Conservation (phyloP, 2,888 invertebrate genomes). For the Luperina nickerlii region DNA sequence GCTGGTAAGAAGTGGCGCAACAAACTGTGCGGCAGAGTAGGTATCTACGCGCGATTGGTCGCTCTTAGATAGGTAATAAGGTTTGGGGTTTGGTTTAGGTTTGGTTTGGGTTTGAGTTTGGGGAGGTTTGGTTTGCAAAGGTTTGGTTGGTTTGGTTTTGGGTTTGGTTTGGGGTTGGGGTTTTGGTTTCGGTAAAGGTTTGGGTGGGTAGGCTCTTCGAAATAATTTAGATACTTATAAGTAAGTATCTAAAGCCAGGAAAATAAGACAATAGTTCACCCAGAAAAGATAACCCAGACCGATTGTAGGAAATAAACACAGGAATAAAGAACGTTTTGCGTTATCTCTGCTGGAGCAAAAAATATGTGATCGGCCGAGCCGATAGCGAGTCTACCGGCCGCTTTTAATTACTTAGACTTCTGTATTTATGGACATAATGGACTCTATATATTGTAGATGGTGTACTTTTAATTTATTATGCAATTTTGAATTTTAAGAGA, state of each 20-base stretch:
- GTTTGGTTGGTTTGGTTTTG: too few relatives aligned
- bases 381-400: constrained; percentile 52
- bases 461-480: constrained; percentile 35
- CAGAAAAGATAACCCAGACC: constrained; percentile 55
- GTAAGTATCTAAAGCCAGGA: too few relatives aligned
- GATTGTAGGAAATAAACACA: constrained; percentile 62
- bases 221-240: constrained; percentile 41
- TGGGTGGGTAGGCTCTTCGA: too few relatives aligned
- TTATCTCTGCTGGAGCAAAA: constrained; percentile 60
- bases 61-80: not conserved
- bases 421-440: constrained; percentile 64
- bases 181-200: too few relatives aligned
- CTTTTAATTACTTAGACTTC: constrained; percentile 63
- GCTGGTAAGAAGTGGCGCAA: not conserved
- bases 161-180: too few relatives aligned
- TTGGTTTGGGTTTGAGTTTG: too few relatives aligned
- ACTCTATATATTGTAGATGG: constrained; percentile 44
- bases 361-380: constrained; percentile 62
- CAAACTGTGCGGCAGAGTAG: not conserved
- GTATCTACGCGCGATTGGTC: not conserved
- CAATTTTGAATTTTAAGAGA: constrained; percentile 14
- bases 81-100: too few relatives aligned
- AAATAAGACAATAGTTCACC: constrained; percentile 54
- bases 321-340: constrained; percentile 54
- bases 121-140: too few relatives aligned